phyloP scores from a whole-genome alignment of 2,888 invertebrate species.

The Pterostichus madidus region DNA sequence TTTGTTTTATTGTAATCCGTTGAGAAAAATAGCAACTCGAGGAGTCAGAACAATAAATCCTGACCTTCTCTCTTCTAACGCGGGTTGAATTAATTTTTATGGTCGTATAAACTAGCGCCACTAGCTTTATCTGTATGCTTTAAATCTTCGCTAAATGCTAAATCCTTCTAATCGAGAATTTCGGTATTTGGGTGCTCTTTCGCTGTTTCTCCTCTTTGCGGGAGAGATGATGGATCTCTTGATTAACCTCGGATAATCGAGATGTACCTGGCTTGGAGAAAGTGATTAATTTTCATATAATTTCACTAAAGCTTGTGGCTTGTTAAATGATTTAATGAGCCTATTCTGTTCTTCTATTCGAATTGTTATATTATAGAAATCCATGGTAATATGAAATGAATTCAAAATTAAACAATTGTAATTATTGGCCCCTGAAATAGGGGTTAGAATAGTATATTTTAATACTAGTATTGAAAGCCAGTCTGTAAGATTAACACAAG shows the following conservation, averaged over 20 bases:
- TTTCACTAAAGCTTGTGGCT: not conserved
- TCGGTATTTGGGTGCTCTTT: not conserved
- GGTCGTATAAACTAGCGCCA: conserved; percentile 55
- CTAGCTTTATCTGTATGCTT: conserved; percentile 38
- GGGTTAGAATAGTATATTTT: too few relatives aligned
- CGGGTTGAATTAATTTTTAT: conserved; percentile 63
- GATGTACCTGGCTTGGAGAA: not conserved
- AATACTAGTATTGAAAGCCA: too few relatives aligned
- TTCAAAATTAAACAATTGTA: too few relatives aligned
- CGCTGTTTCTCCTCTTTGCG: not conserved
- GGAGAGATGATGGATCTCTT: conserved; percentile 1
- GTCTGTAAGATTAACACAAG: too few relatives aligned
- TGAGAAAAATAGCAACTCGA: conserved; percentile 56
- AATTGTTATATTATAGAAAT: not conserved
- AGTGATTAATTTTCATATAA: conserved; percentile 26
- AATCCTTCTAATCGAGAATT: conserved; percentile 43
- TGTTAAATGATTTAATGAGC: not conserved
- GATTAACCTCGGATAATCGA: conserved; percentile 10
- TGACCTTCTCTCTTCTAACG: not conserved
- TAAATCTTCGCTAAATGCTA: conserved; percentile 6
- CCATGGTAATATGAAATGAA: too few relatives aligned
- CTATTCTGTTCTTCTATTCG: not conserved
- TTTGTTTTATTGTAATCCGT: conserved; percentile 66
- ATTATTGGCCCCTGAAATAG: too few relatives aligned
- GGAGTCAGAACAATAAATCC: conserved; percentile 31